A percentile compares a stretch with the other conserved stretches of the same genome.
Conservation (phyloP, 2,888 invertebrate genomes). For the Abrostola triplasia region DNA sequence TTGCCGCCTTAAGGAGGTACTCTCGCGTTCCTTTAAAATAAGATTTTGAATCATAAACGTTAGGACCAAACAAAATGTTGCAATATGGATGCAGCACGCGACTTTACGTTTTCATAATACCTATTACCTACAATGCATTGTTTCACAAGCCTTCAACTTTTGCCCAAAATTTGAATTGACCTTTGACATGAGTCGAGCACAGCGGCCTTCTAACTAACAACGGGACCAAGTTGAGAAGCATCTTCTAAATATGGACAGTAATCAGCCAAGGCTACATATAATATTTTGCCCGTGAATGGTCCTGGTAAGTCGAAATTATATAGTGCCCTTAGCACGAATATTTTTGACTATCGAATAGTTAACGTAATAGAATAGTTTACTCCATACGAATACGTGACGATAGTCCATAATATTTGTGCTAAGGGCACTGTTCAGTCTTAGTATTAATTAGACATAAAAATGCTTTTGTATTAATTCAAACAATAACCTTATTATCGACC, state of each 20-base stretch:
- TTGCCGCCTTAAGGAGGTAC: neutral
- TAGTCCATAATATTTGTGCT: no score
- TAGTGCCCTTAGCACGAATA: no score
- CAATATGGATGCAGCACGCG: conserved; percentile 62
- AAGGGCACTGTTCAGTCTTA: no score
- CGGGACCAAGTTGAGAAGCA: conserved; percentile 27
- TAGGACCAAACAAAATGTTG: conserved; percentile 48
- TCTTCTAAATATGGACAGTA: conserved; percentile 43
- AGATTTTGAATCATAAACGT: conserved; percentile 18
- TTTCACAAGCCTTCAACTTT: conserved; percentile 59
- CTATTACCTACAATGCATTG: conserved; percentile 52
- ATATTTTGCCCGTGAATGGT: conserved; percentile 22
- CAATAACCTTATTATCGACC: no score
- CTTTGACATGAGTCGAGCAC: conserved; percentile 45
- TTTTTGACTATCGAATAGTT: no score
- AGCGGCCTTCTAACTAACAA: conserved; percentile 41
- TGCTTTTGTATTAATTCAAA: no score
- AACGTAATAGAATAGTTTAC: no score
- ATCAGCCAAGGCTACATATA: conserved; percentile 41
- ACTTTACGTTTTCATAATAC: conserved; percentile 61
- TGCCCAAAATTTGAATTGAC: conserved; percentile 47
- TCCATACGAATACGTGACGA: no score
- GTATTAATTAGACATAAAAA: no score
- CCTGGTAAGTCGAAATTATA: no score
- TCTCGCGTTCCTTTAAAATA: conserved; percentile 12